Percentiles rank a stretch among this genome's conserved stretches.
phyloP scores from a whole-genome alignment of 2,113 vertebrate genomes.

The Myodes glareolus region DNA sequence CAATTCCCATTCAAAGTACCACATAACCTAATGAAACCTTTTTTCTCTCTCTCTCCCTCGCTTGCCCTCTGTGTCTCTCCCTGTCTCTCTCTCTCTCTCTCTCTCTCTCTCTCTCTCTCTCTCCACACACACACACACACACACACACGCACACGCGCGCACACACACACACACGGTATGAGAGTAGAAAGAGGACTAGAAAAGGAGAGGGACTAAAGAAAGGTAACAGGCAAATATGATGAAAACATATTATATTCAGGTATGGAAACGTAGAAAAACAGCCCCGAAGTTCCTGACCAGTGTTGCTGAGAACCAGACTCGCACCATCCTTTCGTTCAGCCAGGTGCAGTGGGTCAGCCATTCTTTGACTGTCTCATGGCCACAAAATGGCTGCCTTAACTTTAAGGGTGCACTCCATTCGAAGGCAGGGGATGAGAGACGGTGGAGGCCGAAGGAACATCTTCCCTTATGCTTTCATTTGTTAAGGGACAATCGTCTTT shows the following conservation, averaged over 20 bases:
- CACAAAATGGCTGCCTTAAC: not conserved
- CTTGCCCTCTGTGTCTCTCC: too few relatives aligned
- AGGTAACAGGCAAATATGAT: not conserved
- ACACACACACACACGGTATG: not conserved
- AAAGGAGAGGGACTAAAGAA: not conserved
- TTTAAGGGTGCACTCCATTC: not conserved
- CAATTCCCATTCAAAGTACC: not conserved
- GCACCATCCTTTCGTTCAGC: not conserved
- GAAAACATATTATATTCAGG: not conserved
- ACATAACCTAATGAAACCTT: not conserved
- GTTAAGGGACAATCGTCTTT: not conserved
- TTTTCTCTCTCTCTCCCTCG: too few relatives aligned
- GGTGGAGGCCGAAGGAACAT: not conserved
- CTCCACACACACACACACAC: too few relatives aligned
- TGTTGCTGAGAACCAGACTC: not conserved
- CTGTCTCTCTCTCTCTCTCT: too few relatives aligned
- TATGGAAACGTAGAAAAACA: not conserved
- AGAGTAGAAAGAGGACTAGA: not conserved
- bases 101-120: too few relatives aligned
- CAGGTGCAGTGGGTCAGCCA: not conserved
- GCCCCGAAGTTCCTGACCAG: not conserved
- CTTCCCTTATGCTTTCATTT: not conserved
- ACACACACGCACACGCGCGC: not conserved
- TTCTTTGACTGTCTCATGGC: not conserved
- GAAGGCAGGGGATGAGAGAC: not conserved